Evolutionary conservation across 2,888 invertebrate genomes (phyloP).

Genomic region (Hymenopus coronatus): DNA sequence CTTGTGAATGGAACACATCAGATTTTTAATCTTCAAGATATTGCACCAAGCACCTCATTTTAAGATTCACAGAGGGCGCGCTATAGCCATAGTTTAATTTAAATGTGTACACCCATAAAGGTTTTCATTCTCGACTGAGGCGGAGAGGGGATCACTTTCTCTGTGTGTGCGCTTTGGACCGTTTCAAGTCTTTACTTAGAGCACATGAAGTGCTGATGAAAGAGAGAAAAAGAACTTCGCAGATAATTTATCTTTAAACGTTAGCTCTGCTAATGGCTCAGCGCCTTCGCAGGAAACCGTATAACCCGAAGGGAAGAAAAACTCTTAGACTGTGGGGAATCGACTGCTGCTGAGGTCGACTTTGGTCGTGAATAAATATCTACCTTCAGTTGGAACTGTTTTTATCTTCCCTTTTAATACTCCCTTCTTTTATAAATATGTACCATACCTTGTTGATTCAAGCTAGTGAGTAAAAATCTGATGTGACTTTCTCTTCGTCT

Average conservation of each 20-base stretch:
- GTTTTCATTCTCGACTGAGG: not conserved
- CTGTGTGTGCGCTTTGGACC: not conserved
- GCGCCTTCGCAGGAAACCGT: not conserved
- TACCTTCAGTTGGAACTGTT: no score
- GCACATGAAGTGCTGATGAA: not conserved
- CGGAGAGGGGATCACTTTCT: not conserved
- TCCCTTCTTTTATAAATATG: no score
- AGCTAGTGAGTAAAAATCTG: no score
- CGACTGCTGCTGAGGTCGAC: no score
- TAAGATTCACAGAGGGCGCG: not conserved
- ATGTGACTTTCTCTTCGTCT: no score
- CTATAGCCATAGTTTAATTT: not conserved
- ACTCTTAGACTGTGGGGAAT: not conserved
- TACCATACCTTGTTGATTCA: no score
- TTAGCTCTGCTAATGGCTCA: not conserved
- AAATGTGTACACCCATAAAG: not conserved
- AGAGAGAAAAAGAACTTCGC: not conserved
- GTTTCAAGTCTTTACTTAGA: not conserved
- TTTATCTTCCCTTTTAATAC: no score
- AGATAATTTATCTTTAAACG: not conserved
- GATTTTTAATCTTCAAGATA: no score
- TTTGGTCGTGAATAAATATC: no score
- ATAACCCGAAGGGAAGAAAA: not conserved
- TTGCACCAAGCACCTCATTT: no score
- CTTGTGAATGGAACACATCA: no score